These are phyloP conservation scores for Rhegmatorhina hoffmannsi DNA, from an alignment of 2,113 vertebrate genomes.

Conservation along the genomic window DNA sequence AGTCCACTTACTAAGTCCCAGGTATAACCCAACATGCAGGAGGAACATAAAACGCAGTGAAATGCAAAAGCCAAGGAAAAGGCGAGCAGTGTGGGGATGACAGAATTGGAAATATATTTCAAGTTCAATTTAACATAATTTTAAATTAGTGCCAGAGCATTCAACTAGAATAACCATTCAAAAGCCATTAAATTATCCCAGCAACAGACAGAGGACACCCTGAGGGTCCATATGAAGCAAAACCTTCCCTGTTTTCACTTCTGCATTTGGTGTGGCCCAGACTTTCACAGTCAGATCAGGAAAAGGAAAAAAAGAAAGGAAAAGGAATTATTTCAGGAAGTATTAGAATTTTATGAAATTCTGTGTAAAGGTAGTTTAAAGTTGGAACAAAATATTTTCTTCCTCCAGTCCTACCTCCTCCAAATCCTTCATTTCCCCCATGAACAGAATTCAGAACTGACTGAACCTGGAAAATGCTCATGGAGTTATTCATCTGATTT, in stretches of 20 bases:
- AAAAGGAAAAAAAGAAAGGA: neutral
- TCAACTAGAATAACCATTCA: slow-evolving; percentile 6
- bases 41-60: neutral
- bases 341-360: neutral
- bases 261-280: neutral
- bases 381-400: neutral
- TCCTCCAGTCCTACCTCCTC: neutral
- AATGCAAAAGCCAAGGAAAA: neutral
- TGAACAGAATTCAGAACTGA: neutral
- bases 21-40: neutral
- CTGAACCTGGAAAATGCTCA: neutral
- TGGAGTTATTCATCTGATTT: neutral
- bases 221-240: neutral
- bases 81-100: fast-evolving
- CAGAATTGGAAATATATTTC: neutral
- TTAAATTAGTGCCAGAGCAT: neutral
- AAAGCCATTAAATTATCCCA: neutral
- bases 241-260: neutral
- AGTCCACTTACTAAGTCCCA: neutral
- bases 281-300: neutral
- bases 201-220: neutral
- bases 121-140: slow-evolving; percentile 12
- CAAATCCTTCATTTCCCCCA: neutral
- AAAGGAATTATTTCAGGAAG: neutral
- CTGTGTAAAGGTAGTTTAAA: neutral